A percentile compares a stretch with the other conserved stretches of the same genome.
Conservation (phyloP, 2,113 vertebrate genomes). For the Charina bottae region DNA sequence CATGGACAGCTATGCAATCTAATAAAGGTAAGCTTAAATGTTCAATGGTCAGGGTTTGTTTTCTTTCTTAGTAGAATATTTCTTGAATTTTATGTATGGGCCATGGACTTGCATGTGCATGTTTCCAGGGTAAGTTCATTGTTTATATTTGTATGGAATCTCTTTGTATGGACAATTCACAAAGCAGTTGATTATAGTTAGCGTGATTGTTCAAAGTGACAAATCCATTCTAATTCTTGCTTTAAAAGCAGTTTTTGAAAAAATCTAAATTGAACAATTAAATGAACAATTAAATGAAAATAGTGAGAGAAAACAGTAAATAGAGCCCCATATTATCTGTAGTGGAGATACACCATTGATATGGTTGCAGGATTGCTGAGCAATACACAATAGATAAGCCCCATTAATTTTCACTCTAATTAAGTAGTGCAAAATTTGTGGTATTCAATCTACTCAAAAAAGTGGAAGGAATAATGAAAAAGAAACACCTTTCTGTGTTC, state of each 20-base stretch:
- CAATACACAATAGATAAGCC: neutral
- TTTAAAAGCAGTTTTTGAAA: slow-evolving; percentile 5
- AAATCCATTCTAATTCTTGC: neutral
- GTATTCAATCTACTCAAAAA: too few relatives aligned
- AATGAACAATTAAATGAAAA: neutral
- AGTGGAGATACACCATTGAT: neutral
- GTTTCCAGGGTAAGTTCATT: neutral
- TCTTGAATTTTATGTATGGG: too few relatives aligned
- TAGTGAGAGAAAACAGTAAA: neutral
- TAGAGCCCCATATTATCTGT: neutral
- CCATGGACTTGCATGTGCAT: too few relatives aligned
- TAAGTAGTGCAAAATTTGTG: neutral
- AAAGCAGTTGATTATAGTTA: slow-evolving; percentile 23
- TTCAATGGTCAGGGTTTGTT: too few relatives aligned
- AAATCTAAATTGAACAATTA: too few relatives aligned
- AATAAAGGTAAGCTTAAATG: too few relatives aligned
- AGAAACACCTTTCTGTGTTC: too few relatives aligned
- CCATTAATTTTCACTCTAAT: neutral
- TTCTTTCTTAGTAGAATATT: too few relatives aligned
- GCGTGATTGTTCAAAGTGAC: neutral
- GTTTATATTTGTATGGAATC: neutral
- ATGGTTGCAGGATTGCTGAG: neutral
- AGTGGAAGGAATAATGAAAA: too few relatives aligned
- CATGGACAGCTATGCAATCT: too few relatives aligned
- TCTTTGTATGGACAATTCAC: neutral